These are phyloP conservation scores for Shinisaurus crocodilurus DNA, from an alignment of 2,113 vertebrate species.

Conservation along the genomic window DNA sequence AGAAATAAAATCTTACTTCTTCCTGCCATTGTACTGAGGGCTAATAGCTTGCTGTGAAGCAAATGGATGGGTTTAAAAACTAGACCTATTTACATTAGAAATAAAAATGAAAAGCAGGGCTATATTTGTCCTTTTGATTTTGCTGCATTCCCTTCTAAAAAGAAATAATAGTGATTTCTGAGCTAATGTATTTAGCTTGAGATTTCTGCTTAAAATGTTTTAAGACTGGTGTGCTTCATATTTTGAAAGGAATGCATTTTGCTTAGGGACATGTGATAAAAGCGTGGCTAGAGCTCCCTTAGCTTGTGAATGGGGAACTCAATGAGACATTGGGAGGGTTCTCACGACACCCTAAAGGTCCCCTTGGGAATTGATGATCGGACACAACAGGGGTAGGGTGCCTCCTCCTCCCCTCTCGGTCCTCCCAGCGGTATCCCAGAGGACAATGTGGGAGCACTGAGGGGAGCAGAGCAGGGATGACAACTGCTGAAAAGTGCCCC, in stretches of 20 bases:
- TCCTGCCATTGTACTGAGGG: background rate
- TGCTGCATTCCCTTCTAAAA: background rate
- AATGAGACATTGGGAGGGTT: background rate
- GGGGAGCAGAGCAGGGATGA: no score
- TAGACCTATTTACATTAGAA: background rate
- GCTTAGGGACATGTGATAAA: background rate
- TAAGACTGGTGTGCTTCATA: background rate
- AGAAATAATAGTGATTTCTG: background rate
- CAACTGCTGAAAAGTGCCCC: no score
- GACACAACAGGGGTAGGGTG: no score
- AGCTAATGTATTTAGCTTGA: background rate
- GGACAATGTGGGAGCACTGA: no score
- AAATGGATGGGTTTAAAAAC: background rate
- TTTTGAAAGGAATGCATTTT: background rate
- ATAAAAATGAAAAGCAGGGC: background rate
- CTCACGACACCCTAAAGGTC: no score
- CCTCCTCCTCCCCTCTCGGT: no score
- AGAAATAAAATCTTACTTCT: conserved; percentile 19
- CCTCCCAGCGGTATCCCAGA: no score
- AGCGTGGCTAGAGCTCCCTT: background rate
- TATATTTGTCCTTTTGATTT: background rate
- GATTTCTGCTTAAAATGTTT: conserved; percentile 3
- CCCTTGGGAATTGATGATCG: no score
- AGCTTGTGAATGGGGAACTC: background rate
- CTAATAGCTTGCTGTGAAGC: background rate